Evolutionary conservation across 2,888 invertebrate species (phyloP), one percentile per base, ranked within the genome.

Genomic region (Villa cingulata): DNA sequence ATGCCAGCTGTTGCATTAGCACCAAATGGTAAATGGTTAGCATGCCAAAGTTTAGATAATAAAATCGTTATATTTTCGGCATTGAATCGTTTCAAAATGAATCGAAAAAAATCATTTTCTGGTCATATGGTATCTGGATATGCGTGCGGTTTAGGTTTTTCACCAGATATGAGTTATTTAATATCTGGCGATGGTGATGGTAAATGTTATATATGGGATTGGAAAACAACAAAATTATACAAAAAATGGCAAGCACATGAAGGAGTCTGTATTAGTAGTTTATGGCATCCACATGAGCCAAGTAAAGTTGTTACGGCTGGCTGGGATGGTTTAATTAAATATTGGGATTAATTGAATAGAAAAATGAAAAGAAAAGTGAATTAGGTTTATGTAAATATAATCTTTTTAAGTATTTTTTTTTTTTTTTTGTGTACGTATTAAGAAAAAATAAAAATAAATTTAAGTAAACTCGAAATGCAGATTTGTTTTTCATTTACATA

Each of bases 91-190:
- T 95, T 98, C 70, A 96, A 97, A 71, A 85, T 96, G 77, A 96
- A 98, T 71, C 75, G 95, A 27, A 98, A 98, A 70, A 98, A 98
- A 70, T 86, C 89, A 0, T 99, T 99, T 70, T 85, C 84, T 0
- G 97, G 98, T 0, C 98, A 99, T 65, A 98, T 98, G 95, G 97
- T 97, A 1, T 96, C 98, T 10, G 98, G 98, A 0, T 99, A 97
- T 70, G 97, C 98, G 0, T 98, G 98, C 65, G 81, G 86, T 2
- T 74, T 95, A 9, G 98, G 98, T 70, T 98, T 91, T 70, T 95
- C 96, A 2, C 97, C 98, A 0, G 97, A 98, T 64, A 96, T 98
- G 95, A 94, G 95, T 61, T 97, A 97, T 66, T 73, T 99, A 37
- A 85, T 94, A 45, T 96, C 95, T 0, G 98, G 98, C 2, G 98